These are phyloP conservation scores for Eudiplozoon nipponicum DNA, from an alignment of 2,888 invertebrate species.

Conservation along the genomic window DNA sequence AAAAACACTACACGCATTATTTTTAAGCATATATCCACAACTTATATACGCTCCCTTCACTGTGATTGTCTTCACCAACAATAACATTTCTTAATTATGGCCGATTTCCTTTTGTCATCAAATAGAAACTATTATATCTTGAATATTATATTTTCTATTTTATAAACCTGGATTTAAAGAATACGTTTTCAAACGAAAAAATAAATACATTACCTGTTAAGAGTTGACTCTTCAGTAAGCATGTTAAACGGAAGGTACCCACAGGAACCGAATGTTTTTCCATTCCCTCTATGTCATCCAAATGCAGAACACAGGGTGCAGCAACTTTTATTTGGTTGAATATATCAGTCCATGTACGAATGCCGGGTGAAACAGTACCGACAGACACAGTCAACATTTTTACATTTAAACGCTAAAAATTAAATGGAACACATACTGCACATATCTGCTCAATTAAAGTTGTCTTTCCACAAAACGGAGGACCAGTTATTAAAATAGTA, in stretches of 20 bases:
- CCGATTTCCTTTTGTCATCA: too few relatives aligned
- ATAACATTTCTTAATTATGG: too few relatives aligned
- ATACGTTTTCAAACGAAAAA: too few relatives aligned
- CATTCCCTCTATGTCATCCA: conserved; percentile 2
- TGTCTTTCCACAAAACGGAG: conserved; percentile 4
- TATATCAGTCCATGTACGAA: not conserved
- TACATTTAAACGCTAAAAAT: not conserved
- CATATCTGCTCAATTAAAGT: not conserved
- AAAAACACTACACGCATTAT: too few relatives aligned
- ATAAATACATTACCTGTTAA: too few relatives aligned
- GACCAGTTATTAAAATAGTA: not conserved
- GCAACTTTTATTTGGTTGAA: not conserved
- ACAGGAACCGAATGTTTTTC: not conserved
- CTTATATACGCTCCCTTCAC: too few relatives aligned
- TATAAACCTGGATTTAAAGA: too few relatives aligned
- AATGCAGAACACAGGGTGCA: not conserved
- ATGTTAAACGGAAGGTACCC: not conserved
- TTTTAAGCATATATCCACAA: too few relatives aligned
- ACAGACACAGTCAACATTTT: not conserved
- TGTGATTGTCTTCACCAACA: too few relatives aligned
- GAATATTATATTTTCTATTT: too few relatives aligned
- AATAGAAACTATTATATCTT: too few relatives aligned
- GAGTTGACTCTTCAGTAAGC: not conserved
- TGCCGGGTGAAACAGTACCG: not conserved
- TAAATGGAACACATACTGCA: not conserved